Evolutionary conservation across 2,113 vertebrate species (phyloP), one percentile per base, ranked within the genome.

Genomic region (Kryptolebias marmoratus): DNA sequence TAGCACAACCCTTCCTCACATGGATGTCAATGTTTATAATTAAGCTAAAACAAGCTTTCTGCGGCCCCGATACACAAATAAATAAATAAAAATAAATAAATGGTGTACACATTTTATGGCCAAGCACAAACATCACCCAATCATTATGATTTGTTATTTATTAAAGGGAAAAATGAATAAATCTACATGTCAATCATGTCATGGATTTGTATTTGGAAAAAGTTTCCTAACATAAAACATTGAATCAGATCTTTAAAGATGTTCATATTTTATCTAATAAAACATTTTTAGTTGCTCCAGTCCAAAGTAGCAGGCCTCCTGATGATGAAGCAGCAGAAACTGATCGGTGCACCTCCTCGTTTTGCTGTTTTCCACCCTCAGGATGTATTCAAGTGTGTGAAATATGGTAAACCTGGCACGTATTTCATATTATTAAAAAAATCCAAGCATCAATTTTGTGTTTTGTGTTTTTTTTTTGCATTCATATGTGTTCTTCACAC

Each of bases 401-500:
- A 78, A 60, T 39, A 69, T 71, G 68, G 3, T 61, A n/a, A 62
- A 74, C 32, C 30, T 44, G 61, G 70, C 64, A 11, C 39, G 71
- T 75, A 13, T 77, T 80, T 80, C 77, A 36, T 50, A 90, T 80
- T 91, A 90, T 93, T 50, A 93, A 44, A 59, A 22, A 57, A 44
- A 65, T 80, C 42, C 55, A 64, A 77, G 79, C 84, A 90, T 87
- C 49, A 67, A 9, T 31, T 30, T 62, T 84, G 65, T 84, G 36
- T 71, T 59, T 49, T 76, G 1, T 57, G 81, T 44, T 72, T 58
- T 70, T 71, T 44, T 69, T 63, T 50, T 50, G 48, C 48, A 27
- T 53, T n/a, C 9, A 7, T 53, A 4, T n/a, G 48, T 50, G 1
- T 50, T 50, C 5, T 5, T 42, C 9, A 42, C 9, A 4, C 3